Evolutionary conservation across 2,888 invertebrate species (phyloP), one percentile per base, ranked within the genome.

Genomic region (Physocephala rufipes): DNA sequence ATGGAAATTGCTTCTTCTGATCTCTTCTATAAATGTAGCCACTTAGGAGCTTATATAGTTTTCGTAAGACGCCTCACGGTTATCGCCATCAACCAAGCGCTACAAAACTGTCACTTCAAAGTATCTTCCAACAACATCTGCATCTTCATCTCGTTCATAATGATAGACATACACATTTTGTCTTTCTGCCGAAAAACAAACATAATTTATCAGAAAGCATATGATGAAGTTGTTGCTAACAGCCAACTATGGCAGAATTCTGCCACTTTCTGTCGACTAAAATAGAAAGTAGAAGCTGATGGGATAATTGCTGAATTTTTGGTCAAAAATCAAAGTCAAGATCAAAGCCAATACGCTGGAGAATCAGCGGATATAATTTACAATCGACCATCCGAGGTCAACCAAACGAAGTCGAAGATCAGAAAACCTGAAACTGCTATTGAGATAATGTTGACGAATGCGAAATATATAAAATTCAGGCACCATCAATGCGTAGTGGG

Each of bases 231-330:
- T 74, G 74, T 72, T 65, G 70, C 67, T 68, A 67, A 58, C 69
- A 72, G 73, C 66, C 53, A 47, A 66, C 64, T 55, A 66, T 58
- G 62, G 58, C 70, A 62, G 28, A 61, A 49, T 62, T 58, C 68
- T 69, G 43, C 59, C 65, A 68, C 71, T 73, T n/a, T n/a, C 68
- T 63, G 61, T 58, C 66, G 72, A 72, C 74, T 70, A 72, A 75
- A 75, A 75, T 75, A 73, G 74, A 75, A 75, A 75, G 74, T 73
- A 70, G 74, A 69, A 67, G 68, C 36, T 68, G 69, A 72, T 69
- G 65, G 71, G 71, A 65, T 24, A 47, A 64, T 28, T 47, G n/a
- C 9, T 19, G 30, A n/a, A 2, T 9, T 36, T 2, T 19, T 43
- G 19, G 45, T n/a, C 30, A 66, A 36, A 58, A 58, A 28, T 61